phyloP scores from a whole-genome alignment of 2,888 invertebrate species.

The Noctua pronuba region DNA sequence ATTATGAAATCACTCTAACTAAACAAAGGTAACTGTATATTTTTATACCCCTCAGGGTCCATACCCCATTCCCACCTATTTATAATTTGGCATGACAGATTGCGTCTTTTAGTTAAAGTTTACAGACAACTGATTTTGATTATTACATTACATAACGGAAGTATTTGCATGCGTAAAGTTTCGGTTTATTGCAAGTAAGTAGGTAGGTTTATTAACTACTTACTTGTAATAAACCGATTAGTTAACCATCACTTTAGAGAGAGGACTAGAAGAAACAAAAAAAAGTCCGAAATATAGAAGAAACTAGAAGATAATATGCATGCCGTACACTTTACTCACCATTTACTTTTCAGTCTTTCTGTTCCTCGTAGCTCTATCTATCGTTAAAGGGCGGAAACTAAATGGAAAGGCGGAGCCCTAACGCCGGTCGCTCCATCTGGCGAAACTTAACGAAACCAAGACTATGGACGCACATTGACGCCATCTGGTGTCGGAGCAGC shows the following conservation, averaged over 20 bases:
- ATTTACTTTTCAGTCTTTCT: slow-evolving; percentile 74
- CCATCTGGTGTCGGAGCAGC: slow-evolving; percentile 76
- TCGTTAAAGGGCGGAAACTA: slow-evolving; percentile 70
- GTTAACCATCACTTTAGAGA: background rate
- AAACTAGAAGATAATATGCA: background rate
- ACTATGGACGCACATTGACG: slow-evolving; percentile 69
- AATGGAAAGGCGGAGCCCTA: slow-evolving; percentile 52
- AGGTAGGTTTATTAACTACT: too few species aligned
- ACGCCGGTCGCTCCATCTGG: slow-evolving; percentile 79
- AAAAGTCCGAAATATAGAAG: background rate
- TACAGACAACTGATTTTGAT: background rate
- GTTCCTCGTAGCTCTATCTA: slow-evolving; percentile 79
- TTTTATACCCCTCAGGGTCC: background rate
- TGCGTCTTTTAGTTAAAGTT: background rate
- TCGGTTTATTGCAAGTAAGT: background rate
- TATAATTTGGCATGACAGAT: background rate
- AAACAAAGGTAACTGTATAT: background rate
- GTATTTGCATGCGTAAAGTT: background rate
- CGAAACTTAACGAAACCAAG: slow-evolving; percentile 71
- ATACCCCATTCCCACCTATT: background rate
- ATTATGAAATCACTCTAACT: background rate
- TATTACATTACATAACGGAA: slow-evolving; percentile 1
- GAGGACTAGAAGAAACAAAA: background rate
- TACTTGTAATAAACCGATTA: background rate
- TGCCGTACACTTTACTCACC: slow-evolving; percentile 44